Base-by-base conservation (phyloP, 2,888 invertebrate genomes). In the Andricus quercusramuli region DNA sequence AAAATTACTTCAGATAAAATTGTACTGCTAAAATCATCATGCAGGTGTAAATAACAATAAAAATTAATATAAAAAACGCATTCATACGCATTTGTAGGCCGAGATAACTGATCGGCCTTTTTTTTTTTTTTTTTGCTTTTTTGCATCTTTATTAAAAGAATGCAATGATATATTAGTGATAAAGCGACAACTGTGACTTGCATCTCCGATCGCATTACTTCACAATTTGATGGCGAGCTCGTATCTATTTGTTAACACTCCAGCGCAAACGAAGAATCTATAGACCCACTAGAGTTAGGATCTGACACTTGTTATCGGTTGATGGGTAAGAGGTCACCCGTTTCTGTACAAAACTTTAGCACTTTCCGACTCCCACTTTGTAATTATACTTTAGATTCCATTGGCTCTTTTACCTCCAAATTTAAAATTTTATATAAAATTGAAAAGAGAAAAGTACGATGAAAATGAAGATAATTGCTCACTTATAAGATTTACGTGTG, bases 1-100 rank as follows among this genome's bases (percentile, higher is more conserved):
- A 79, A 80, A 78, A 68, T 15, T n/a, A 65, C 70, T 2, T 47
- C 74, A 78, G n/a, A 62, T 80, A 82, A 79, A 78, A 51, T 32
- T 74, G 37, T 41, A 80, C 77, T 25, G 77, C 29, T 80, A 78
- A 79, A 80, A 82, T 56, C 32, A 15, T 62, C 37, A 68, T 78
- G 11, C 15, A 56, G 29, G n/a, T 74, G 56, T 56, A 74, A 74
- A 74, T 74, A 56, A 74, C 56, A 13, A 62, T 56, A n/a, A 56
- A 70, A 70, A 51, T 51, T 4, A 32, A n/a, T 56, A 56, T 37
- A 56, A 51, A 37, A 13, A 56, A 51, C n/a, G 56, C 32, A 56
- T 37, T 37, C n/a, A 41, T 11, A 37, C n/a, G 44, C 22, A 68
- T 68, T 68, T 22, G 20, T 32, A 37, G 56, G 32, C 56, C 74